Evolutionary conservation across 2,888 invertebrate genomes (phyloP), one percentile per base, ranked within the genome.

Genomic region (Thymelicus lineola): DNA sequence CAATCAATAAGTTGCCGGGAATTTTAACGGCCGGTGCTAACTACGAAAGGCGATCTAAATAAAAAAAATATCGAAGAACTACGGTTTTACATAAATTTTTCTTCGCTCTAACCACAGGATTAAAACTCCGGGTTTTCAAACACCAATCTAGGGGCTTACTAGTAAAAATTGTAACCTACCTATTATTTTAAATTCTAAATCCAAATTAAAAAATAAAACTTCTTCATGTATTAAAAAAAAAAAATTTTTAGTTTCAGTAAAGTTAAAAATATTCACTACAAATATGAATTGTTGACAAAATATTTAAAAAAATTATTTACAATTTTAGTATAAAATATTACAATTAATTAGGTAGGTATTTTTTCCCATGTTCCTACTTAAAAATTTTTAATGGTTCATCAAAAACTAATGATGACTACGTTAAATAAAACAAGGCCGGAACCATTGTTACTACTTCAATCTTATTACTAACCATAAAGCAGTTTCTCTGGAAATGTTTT

Each of bases 401-500:
- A 7, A 50, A 50, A 50, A 42, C 10, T 42, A 12, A 6, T 12
- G 6, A 45, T 48, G n/a, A 48, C 15, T 48, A n/a, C 46, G n/a
- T n/a, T n/a, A n/a, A n/a, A 14, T 12, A 45, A 45, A 45, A 45
- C 45, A n/a, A 7, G 6, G 15, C 2, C 50, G 17, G 6, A 50
- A 17, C 7, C 50, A 9, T 17, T 50, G 15, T 7, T 53, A 14
- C 35, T 28, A 17, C 15, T 17, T 53, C 28, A 28, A 53, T 53
- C 20, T 53, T 20, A 53, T 20, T 53, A 20, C 20, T 20, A 10
- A 58, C 58, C 36, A 28, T 36, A 57, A 58, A 38, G 38, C 15
- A 58, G 58, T 58, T 38, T 58, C 35, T 42, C 12, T 80, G 78
- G 79, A 82, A 84, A 82, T 83, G 79, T 84, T 85, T 82, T 84